A percentile compares a stretch with the other conserved stretches of the same genome.
Conservation (phyloP, 1,140 invertebrate species). For the Belonocnema kinseyi region DNA sequence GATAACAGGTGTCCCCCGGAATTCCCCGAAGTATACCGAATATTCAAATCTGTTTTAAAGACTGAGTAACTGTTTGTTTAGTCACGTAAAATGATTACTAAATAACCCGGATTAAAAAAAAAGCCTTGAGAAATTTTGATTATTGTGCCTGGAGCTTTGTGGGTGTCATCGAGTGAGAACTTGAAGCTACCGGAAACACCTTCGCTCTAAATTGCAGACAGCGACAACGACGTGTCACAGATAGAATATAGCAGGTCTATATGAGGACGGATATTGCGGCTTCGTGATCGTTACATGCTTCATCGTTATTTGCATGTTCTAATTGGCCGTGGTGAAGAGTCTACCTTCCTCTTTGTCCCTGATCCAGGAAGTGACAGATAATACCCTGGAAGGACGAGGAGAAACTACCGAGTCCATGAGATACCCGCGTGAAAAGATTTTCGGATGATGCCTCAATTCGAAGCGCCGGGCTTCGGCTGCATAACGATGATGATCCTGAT, state of each 20-base stretch:
- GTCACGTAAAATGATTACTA: background rate
- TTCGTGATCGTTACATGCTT: conserved; percentile 38
- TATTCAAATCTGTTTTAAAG: no score
- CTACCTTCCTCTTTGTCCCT: background rate
- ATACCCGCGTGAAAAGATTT: background rate
- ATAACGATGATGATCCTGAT: conserved; percentile 21
- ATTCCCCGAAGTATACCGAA: no score
- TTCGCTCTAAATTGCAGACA: conserved; percentile 16
- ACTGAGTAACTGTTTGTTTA: background rate
- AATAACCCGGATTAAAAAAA: background rate
- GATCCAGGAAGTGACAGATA: background rate
- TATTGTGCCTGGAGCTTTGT: background rate
- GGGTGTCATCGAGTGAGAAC: conserved; percentile 35
- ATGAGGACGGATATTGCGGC: conserved; percentile 37
- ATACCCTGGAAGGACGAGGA: background rate
- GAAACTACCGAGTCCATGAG: conserved; percentile 15
- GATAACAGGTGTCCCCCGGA: no score
- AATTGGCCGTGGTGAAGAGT: background rate
- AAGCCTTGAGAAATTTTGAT: background rate
- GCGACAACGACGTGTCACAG: background rate
- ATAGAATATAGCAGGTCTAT: conserved; percentile 20
- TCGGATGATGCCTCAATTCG: conserved; percentile 5
- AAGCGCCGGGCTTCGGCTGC: background rate
- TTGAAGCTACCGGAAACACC: conserved; percentile 19
- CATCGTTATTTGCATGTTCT: conserved; percentile 26